Conservation (phyloP, 2,797 vertebrate species). For the Anas georgica region DNA sequence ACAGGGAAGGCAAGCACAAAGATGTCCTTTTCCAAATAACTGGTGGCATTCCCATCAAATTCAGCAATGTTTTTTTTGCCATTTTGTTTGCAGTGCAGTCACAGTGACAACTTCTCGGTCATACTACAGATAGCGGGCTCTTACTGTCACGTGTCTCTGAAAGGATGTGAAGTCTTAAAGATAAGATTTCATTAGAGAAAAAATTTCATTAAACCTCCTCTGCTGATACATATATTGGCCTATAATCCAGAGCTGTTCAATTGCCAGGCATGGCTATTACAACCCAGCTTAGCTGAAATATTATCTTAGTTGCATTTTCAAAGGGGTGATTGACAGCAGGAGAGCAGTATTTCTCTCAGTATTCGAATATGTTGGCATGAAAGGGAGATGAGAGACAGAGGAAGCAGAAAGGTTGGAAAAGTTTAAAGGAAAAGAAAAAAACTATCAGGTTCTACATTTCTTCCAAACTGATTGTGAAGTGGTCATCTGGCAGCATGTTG, state of each 20-base stretch:
- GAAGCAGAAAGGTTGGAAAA: not conserved
- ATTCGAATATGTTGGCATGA: not conserved
- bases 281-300: conserved; percentile 39
- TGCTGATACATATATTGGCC: conserved; percentile 43
- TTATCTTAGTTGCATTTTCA: conserved; percentile 36
- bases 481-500: not conserved
- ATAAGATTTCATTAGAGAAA: conserved; percentile 49
- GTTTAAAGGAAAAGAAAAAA: not conserved
- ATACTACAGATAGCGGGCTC: not conserved
- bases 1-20: not conserved
- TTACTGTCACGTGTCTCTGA: conserved; percentile 3
- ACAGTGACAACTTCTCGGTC: not conserved
- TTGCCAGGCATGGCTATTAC: conserved; percentile 20
- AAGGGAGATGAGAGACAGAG: not conserved
- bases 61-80: not conserved
- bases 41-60: not conserved
- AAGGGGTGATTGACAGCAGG: not conserved
- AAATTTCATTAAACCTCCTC: conserved; percentile 43
- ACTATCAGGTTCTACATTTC: not conserved
- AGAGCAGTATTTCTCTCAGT: not conserved
- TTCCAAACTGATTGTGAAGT: not conserved
- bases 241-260: conserved; percentile 26
- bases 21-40: not conserved
- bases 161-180: conserved; percentile 54
- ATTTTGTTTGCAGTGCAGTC: not conserved